phyloP scores from a whole-genome alignment of 1,140 invertebrate genomes.

The Phocides pigmalion region DNA sequence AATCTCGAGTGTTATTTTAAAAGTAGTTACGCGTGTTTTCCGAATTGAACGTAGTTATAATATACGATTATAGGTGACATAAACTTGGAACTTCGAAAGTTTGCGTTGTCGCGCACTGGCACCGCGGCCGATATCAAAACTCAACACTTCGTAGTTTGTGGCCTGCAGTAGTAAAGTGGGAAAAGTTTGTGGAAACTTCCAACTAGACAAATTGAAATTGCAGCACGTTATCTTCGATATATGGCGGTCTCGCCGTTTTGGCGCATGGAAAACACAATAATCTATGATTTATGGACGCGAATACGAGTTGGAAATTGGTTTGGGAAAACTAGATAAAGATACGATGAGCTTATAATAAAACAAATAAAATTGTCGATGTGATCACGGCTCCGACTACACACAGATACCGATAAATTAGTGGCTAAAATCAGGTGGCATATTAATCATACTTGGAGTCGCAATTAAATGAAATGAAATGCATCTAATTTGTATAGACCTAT shows the following conservation, averaged over 20 bases:
- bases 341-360: neutral
- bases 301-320: constrained; percentile 26
- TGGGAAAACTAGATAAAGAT: neutral
- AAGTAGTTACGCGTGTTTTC: neutral
- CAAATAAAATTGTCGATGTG: neutral
- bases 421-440: no score
- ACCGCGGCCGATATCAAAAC: constrained; percentile 7
- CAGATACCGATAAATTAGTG: no score
- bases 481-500: no score
- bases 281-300: constrained; percentile 23
- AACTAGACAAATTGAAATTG: constrained; percentile 34
- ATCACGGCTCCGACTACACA: no score
- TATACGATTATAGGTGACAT: constrained; percentile 15
- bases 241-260: constrained; percentile 10
- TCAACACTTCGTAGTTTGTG: constrained; percentile 14
- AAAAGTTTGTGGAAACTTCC: constrained; percentile 26
- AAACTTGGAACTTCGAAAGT: constrained; percentile 23
- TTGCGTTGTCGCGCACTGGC: constrained; percentile 17
- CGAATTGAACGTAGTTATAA: constrained; percentile 9
- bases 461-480: no score
- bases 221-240: constrained; percentile 33
- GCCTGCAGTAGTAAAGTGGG: constrained; percentile 3
- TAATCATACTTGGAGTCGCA: no score
- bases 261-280: constrained; percentile 31
- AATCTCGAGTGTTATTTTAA: neutral